Evolutionary conservation across 2,888 invertebrate genomes (phyloP).

Genomic region (Melikaiella ostensackeni): DNA sequence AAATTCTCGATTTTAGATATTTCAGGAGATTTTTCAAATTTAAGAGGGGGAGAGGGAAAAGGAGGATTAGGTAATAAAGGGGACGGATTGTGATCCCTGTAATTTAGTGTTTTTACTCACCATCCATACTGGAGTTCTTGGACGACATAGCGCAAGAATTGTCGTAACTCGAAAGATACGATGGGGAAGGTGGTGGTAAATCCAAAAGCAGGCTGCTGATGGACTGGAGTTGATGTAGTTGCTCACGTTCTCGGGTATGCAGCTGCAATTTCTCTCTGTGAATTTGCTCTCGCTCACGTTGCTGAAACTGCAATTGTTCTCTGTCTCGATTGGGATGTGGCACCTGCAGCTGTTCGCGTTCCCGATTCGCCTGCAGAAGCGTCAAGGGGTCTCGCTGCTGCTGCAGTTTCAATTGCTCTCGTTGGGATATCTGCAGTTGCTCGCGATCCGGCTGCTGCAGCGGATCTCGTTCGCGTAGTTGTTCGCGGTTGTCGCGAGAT

Average conservation of each 20-base stretch:
- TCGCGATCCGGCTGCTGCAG: constrained; percentile 37
- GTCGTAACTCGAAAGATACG: constrained; percentile 55
- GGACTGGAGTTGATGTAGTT: constrained; percentile 68
- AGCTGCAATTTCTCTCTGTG: constrained; percentile 31
- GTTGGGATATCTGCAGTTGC: neutral
- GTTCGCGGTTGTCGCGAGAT: neutral
- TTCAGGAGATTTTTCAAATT: no score
- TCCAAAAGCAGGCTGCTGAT: constrained; percentile 68
- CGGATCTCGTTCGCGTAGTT: constrained; percentile 12
- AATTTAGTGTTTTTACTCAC: constrained; percentile 44
- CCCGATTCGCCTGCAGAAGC: constrained; percentile 42
- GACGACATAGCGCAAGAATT: constrained; percentile 51
- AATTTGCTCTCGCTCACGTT: constrained; percentile 53
- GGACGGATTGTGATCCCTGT: no score
- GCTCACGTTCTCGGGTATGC: constrained; percentile 58
- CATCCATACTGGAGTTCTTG: constrained; percentile 53
- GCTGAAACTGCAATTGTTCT: constrained; percentile 37
- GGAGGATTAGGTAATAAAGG: no score
- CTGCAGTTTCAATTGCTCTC: constrained; percentile 13
- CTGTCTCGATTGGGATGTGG: constrained; percentile 54
- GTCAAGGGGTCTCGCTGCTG: constrained; percentile 47
- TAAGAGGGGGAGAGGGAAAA: no score
- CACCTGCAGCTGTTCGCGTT: constrained; percentile 27
- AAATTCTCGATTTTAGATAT: no score
- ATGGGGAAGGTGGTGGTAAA: constrained; percentile 58